Conservation (phyloP, 2,888 invertebrate species). For the Diloba caeruleocephala region DNA sequence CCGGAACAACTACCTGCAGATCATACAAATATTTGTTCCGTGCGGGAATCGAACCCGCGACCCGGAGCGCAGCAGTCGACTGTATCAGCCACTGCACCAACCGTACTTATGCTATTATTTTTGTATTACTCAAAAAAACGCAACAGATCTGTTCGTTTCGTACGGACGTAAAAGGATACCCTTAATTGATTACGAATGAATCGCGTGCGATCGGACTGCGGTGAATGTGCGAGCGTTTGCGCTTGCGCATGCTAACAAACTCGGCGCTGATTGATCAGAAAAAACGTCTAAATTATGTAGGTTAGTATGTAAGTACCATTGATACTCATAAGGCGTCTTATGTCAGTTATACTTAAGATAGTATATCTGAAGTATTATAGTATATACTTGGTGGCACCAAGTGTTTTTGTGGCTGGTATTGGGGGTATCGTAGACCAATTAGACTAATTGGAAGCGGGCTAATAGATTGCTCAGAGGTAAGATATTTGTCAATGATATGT, state of each 20-base stretch:
- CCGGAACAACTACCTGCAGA: too few relatives aligned
- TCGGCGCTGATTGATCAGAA: conserved; percentile 40
- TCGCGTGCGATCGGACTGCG: conserved; percentile 43
- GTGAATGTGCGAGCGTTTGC: conserved; percentile 42
- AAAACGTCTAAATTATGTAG: conserved; percentile 46
- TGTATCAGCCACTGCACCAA: too few relatives aligned
- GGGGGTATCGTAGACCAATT: conserved; percentile 40
- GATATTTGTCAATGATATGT: conserved; percentile 55
- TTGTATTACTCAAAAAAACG: conserved; percentile 16
- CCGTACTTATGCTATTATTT: conserved; percentile 7
- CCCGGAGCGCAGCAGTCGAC: too few relatives aligned
- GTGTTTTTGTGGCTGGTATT: conserved; percentile 24
- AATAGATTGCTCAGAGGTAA: conserved; percentile 43
- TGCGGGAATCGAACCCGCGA: too few relatives aligned
- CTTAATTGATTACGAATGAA: conserved; percentile 51
- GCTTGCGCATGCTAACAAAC: conserved; percentile 42
- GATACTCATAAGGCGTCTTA: conserved; percentile 33
- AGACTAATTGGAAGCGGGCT: conserved; percentile 49
- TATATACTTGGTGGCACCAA: neutral
- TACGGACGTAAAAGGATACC: conserved; percentile 40
- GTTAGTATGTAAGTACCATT: conserved; percentile 50
- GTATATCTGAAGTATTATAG: conserved; percentile 9
- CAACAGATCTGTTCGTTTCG: conserved; percentile 40
- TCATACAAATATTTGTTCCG: too few relatives aligned
- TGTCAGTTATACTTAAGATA: conserved; percentile 24